These are phyloP conservation scores for Nesidiocoris tenuis DNA, from an alignment of 2,888 invertebrate genomes.

Conservation along the genomic window DNA sequence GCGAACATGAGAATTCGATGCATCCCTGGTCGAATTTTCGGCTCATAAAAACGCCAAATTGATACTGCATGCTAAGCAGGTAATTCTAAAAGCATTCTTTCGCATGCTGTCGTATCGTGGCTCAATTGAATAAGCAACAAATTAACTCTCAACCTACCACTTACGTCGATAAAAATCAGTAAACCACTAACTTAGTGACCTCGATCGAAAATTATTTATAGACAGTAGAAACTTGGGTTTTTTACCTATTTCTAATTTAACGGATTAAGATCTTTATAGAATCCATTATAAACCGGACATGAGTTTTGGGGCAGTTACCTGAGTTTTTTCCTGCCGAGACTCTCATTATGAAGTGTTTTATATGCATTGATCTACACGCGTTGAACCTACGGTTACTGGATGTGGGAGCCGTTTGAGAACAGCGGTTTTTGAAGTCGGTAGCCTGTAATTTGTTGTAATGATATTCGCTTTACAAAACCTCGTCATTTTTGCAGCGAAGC, in stretches of 20 bases:
- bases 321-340: not conserved
- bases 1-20: too few relatives aligned
- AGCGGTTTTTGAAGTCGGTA: too few relatives aligned
- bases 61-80: too few relatives aligned
- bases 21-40: too few relatives aligned
- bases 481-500: too few relatives aligned
- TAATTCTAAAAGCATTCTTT: too few relatives aligned
- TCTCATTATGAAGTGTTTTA: slow-evolving; percentile 9
- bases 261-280: slow-evolving; percentile 4
- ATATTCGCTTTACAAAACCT: too few relatives aligned
- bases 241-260: not conserved
- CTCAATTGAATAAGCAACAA: not conserved
- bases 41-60: too few relatives aligned
- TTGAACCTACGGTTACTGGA: not conserved
- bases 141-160: not conserved
- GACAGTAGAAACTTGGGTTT: not conserved
- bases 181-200: not conserved
- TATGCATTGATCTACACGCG: slow-evolving; percentile 4
- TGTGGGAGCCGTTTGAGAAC: not conserved
- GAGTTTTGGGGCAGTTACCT: slow-evolving; percentile 10
- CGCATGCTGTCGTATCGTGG: not conserved
- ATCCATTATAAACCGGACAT: slow-evolving; percentile 12
- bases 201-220: not conserved
- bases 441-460: too few relatives aligned
- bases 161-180: slow-evolving; percentile 5